A percentile compares a stretch with the other conserved stretches of the same genome.
phyloP scores from a whole-genome alignment of 2,888 invertebrate genomes.

The Yponomeuta evonymella region DNA sequence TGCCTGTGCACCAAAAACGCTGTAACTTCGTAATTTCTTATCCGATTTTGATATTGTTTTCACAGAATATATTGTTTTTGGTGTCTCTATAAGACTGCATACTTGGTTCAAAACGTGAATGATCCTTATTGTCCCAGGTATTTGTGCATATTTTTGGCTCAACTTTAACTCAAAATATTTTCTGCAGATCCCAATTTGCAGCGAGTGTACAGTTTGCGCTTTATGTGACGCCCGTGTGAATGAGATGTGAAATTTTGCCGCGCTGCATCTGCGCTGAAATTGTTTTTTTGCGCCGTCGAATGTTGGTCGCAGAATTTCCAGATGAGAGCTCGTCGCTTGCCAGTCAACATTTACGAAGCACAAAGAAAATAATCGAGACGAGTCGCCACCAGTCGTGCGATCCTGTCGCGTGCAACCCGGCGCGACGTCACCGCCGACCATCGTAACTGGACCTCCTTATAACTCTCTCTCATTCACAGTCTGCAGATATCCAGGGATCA shows the following conservation, averaged over 20 bases:
- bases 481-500: slow-evolving; percentile 30
- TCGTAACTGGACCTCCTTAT: not conserved
- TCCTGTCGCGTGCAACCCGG: not conserved
- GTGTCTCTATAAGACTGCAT: too few relatives aligned
- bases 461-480: slow-evolving; percentile 4
- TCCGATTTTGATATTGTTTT: too few relatives aligned
- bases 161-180: not conserved
- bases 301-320: slow-evolving; percentile 17
- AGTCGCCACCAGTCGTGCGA: slow-evolving; percentile 15
- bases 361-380: slow-evolving; percentile 21
- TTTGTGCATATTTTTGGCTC: not conserved
- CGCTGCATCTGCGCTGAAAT: not conserved
- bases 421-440: not conserved
- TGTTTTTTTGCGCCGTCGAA: slow-evolving; percentile 2
- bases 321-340: slow-evolving; percentile 20
- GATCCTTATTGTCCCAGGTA: not conserved
- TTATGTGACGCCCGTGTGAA: not conserved
- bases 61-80: too few relatives aligned
- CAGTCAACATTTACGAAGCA: slow-evolving; percentile 18
- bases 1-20: too few relatives aligned
- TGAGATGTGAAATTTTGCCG: not conserved
- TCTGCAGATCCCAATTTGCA: not conserved
- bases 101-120: too few relatives aligned
- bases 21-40: too few relatives aligned
- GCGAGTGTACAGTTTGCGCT: not conserved